Evolutionary conservation across 2,113 vertebrate genomes (phyloP).

Genomic region (Neopipo cinnamomea): DNA sequence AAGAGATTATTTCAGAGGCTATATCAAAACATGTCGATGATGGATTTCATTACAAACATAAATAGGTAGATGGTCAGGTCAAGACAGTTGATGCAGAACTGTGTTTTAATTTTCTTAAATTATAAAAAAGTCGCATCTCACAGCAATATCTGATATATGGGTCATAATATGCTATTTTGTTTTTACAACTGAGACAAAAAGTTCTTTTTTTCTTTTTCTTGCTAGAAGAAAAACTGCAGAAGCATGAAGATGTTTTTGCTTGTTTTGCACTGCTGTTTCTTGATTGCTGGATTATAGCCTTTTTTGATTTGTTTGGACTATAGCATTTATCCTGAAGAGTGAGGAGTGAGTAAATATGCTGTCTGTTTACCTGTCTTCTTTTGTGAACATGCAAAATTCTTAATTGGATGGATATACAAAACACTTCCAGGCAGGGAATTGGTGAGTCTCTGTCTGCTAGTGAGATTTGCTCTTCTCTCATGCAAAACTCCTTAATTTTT

Average conservation of each 20-base stretch:
- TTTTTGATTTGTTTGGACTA: not conserved
- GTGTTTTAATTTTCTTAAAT: conserved; percentile 2
- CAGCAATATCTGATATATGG: not conserved
- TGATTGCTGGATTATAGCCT: not conserved
- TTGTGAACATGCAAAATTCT: not conserved
- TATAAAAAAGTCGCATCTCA: conserved; percentile 13
- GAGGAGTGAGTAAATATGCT: not conserved
- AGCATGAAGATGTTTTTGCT: not conserved
- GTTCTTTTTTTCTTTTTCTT: not conserved
- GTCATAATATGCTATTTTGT: not conserved
- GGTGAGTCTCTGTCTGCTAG: not conserved
- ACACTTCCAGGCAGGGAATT: not conserved
- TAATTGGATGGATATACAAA: not conserved
- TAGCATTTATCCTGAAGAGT: not conserved
- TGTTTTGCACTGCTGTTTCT: not conserved
- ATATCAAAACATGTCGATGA: not conserved
- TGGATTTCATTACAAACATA: not conserved
- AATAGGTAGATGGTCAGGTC: not conserved
- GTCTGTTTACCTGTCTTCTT: not conserved
- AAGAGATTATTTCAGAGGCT: not conserved
- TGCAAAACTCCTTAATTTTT: not conserved
- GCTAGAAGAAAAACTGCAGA: not conserved
- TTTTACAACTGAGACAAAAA: not conserved
- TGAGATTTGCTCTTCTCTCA: not conserved
- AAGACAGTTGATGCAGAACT: not conserved